These are phyloP conservation scores for Ichneumon xanthorius DNA, from an alignment of 2,888 invertebrate genomes.

Conservation along the genomic window DNA sequence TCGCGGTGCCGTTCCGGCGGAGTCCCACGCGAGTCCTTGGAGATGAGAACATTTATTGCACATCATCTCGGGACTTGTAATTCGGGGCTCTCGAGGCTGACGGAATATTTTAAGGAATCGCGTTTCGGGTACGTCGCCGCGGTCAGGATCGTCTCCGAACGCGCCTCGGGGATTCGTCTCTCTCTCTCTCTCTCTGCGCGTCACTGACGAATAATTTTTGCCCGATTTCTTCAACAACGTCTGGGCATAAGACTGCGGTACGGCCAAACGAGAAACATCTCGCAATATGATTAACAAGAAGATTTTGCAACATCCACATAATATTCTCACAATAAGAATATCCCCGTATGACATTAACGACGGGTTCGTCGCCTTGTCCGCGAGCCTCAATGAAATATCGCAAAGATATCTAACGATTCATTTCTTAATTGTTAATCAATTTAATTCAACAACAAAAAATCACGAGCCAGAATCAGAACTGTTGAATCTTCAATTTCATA, in stretches of 20 bases:
- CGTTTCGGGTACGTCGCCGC: not conserved
- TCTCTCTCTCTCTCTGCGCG: not conserved
- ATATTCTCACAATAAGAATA: not conserved
- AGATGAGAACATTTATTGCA: slow-evolving; percentile 17
- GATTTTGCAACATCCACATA: slow-evolving; percentile 8
- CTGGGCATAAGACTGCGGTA: too few species aligned
- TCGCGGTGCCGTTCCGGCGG: not conserved
- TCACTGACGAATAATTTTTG: slow-evolving; percentile 18
- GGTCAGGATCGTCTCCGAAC: not conserved
- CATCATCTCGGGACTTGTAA: not conserved
- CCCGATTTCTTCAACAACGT: slow-evolving; percentile 10
- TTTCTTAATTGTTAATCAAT: not conserved
- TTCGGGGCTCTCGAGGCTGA: slow-evolving; percentile 1
- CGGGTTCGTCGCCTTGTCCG: not conserved
- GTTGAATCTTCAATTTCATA: too few species aligned
- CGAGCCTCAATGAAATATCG: not conserved
- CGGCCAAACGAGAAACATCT: slow-evolving; percentile 3
- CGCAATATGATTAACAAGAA: not conserved
- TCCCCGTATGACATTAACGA: too few species aligned
- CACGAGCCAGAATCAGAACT: too few species aligned
- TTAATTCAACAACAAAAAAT: too few species aligned
- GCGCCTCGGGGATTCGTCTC: slow-evolving; percentile 2
- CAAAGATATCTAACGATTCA: not conserved
- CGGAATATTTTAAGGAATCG: slow-evolving; percentile 22
- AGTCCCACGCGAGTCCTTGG: slow-evolving; percentile 10